phyloP scores from a whole-genome alignment of 1,140 invertebrate species.

The Drosophila triauraria region DNA sequence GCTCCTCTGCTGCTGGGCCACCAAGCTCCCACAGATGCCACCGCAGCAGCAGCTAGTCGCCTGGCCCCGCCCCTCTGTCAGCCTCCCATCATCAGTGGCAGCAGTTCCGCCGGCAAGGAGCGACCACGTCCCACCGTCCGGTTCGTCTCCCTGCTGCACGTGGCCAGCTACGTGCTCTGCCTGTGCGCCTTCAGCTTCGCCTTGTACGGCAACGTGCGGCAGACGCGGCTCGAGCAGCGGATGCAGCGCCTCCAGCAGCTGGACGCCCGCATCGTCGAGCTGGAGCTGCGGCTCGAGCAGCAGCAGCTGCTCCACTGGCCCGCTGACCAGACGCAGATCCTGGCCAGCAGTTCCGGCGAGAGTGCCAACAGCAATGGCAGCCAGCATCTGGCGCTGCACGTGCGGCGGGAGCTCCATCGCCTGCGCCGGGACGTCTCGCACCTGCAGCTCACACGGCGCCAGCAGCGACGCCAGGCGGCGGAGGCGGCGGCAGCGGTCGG shows the following conservation, averaged over 20 bases:
- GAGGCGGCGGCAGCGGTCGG: conserved; percentile 58
- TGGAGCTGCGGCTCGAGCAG: conserved; percentile 76
- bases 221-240: conserved; percentile 74
- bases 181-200: conserved; percentile 80
- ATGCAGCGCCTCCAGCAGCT: conserved; percentile 74
- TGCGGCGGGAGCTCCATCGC: conserved; percentile 80
- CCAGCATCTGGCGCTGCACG: conserved; percentile 48
- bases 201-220: conserved; percentile 76
- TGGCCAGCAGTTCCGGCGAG: conserved; percentile 37
- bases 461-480: conserved; percentile 76
- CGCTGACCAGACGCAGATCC: conserved; percentile 50
- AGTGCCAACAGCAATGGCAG: conserved; percentile 33
- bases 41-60: conserved; percentile 58
- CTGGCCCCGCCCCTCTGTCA: conserved; percentile 62
- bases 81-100: conserved; percentile 31
- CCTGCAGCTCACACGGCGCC: conserved; percentile 75
- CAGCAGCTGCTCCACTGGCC: conserved; percentile 71
- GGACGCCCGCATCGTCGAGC: conserved; percentile 77
- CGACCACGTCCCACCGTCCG: conserved; percentile 58
- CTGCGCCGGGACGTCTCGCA: conserved; percentile 83
- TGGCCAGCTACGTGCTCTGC: conserved; percentile 80
- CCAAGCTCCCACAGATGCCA: conserved; percentile 17
- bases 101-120: conserved; percentile 45
- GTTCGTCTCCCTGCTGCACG: conserved; percentile 71
- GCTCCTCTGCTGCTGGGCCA: conserved; percentile 58